Conservation (phyloP, 2,113 vertebrate genomes). For the Trichechus manatus region DNA sequence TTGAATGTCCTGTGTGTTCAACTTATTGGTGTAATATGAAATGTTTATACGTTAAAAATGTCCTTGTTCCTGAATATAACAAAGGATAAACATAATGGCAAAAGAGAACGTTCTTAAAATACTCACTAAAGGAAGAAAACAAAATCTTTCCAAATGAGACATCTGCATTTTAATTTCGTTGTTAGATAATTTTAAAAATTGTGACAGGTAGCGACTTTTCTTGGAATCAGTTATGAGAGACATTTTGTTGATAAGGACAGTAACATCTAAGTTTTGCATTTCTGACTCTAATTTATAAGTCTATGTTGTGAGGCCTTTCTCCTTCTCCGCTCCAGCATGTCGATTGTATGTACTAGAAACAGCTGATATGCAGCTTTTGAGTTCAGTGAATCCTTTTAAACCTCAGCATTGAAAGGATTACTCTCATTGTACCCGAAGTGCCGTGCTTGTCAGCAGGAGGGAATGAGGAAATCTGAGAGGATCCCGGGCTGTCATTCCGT, state of each 20-base stretch:
- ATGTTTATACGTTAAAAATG: background rate
- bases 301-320: background rate
- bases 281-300: background rate
- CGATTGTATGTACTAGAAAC: background rate
- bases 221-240: background rate
- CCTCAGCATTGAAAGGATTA: background rate
- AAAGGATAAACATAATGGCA: background rate
- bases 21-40: conserved; percentile 8
- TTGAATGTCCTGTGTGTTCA: background rate
- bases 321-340: background rate
- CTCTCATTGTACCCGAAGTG: background rate
- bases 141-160: background rate
- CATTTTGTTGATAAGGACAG: background rate
- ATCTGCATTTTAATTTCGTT: background rate
- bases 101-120: background rate
- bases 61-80: background rate
- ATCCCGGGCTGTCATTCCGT: background rate
- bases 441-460: background rate
- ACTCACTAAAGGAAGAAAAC: conserved; percentile 6
- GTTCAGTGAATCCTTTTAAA: background rate
- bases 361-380: background rate
- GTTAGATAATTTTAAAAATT: background rate
- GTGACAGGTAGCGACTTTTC: background rate
- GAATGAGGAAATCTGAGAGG: background rate
- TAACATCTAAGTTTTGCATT: background rate